Conservation (phyloP, 2,113 vertebrate species). For the Alligator mississippiensis region DNA sequence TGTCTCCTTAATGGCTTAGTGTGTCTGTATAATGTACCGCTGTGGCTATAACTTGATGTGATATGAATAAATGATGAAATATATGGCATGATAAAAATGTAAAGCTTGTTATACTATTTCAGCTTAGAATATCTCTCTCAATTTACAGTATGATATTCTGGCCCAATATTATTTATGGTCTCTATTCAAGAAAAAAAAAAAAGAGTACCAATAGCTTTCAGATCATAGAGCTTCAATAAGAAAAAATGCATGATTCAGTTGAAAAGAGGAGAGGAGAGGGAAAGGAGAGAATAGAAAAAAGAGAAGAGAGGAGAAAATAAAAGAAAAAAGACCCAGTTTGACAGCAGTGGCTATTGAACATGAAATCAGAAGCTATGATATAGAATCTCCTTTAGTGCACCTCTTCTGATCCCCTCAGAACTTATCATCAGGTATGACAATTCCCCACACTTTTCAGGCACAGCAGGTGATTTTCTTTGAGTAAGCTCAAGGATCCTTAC, state of each 20-base stretch:
- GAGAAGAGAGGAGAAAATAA: neutral
- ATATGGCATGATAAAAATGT: neutral
- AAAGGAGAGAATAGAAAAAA: too few species aligned
- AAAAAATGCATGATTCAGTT: neutral
- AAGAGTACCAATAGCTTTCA: neutral
- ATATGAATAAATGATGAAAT: constrained; percentile 9
- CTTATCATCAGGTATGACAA: neutral
- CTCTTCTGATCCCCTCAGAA: neutral
- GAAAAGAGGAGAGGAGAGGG: neutral
- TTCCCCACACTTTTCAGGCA: neutral
- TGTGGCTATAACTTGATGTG: neutral
- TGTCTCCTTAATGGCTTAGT: neutral
- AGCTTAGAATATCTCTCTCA: neutral
- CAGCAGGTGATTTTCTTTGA: neutral
- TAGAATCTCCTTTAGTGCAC: neutral
- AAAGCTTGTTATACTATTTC: neutral
- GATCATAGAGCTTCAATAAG: neutral
- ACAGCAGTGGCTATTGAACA: neutral
- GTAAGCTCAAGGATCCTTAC: neutral
- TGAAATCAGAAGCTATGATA: neutral
- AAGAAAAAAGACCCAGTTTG: neutral
- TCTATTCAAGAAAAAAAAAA: constrained; percentile 20
- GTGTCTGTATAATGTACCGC: neutral
- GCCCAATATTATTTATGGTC: neutral
- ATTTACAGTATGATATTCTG: neutral